Conservation (phyloP, 2,113 vertebrate genomes). For the Psephotus haematonotus region DNA sequence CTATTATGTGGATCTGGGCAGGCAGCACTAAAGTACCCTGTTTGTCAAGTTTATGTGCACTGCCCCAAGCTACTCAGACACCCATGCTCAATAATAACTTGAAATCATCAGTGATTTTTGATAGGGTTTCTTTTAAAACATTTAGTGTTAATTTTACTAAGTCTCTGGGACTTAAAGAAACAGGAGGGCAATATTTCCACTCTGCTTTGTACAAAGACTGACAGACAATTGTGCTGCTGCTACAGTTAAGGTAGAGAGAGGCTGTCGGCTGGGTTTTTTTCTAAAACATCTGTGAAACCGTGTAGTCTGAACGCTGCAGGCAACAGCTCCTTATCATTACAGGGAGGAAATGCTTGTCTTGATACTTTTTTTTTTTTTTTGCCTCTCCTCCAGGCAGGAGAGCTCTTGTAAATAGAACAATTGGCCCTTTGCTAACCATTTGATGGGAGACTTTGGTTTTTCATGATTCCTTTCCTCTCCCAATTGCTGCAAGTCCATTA, state of each 20-base stretch:
- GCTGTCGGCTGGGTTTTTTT: background rate
- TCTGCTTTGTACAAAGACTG: conserved; percentile 51
- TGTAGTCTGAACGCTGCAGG: conserved; percentile 70
- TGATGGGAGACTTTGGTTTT: conserved; percentile 56
- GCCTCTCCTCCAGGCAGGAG: conserved; percentile 66
- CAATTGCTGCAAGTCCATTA: conserved; percentile 28
- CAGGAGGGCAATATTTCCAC: conserved; percentile 24
- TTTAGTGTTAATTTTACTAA: conserved; percentile 70
- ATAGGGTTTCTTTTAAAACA: conserved; percentile 66
- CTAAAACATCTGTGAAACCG: conserved; percentile 67
- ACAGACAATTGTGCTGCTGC: conserved; percentile 49
- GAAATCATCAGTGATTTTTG: conserved; percentile 71
- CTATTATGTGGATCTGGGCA: conserved; percentile 80
- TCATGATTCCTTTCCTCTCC: conserved; percentile 9
- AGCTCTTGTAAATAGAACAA: conserved; percentile 73
- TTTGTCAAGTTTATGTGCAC: conserved; percentile 82
- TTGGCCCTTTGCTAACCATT: conserved; percentile 67
- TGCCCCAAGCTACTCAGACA: conserved; percentile 78
- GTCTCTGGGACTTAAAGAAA: conserved; percentile 37
- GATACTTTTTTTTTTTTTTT: conserved; percentile 31
- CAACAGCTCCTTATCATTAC: conserved; percentile 73
- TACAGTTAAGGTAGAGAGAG: conserved; percentile 45
- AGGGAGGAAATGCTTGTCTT: conserved; percentile 72
- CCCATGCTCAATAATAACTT: conserved; percentile 74
- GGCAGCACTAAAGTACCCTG: conserved; percentile 79